Evolutionary conservation across 1,140 invertebrate genomes (phyloP), one percentile per base, ranked within the genome.

Genomic region (Plutomurus gul): DNA sequence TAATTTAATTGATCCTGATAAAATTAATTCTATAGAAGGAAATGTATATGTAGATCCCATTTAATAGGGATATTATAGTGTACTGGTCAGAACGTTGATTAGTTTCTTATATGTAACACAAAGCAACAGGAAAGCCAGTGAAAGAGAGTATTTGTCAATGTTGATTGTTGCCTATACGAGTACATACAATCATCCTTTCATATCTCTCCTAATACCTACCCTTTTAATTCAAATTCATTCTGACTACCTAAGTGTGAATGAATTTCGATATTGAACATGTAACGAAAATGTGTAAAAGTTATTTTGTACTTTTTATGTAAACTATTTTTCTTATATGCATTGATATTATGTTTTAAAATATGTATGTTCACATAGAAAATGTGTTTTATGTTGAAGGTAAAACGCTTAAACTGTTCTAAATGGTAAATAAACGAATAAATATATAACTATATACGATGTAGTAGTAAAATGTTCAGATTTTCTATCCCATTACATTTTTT

Each of bases 271-370:
- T n/a, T 43, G 11, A 7, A 33, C 56, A 22, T 65, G 1, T 7
- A n/a, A 36, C 13, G 56, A 30, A 65, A 51, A 36, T 65, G 27
- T 65, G 56, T 65, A 65, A 65, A 65, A 65, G 56, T 65, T 65
- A 65, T 65, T 65, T 65, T 65, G 56, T 65, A 65, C 56, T 65
- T 65, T 65, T 65, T 65, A 65, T 65, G 56, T 65, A 33, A 65
- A 65, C 56, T 65, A 65, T 65, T 65, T 65, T 65, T 65, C 56
- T 65, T 65, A 65, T 18, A 65, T 65, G 56, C 36, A 65, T 65
- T 65, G 27, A 65, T 65, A 65, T 65, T 65, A 65, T 33, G 56
- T 65, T 65, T 65, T 51, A 65, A 56, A 65, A 65, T 65, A 65
- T 65, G 56, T 65, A 65, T 65, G 56, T 65, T 65, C 27, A 65